Base-by-base conservation (phyloP, 2,888 invertebrate genomes). In the Hoplodrina ambigua region DNA sequence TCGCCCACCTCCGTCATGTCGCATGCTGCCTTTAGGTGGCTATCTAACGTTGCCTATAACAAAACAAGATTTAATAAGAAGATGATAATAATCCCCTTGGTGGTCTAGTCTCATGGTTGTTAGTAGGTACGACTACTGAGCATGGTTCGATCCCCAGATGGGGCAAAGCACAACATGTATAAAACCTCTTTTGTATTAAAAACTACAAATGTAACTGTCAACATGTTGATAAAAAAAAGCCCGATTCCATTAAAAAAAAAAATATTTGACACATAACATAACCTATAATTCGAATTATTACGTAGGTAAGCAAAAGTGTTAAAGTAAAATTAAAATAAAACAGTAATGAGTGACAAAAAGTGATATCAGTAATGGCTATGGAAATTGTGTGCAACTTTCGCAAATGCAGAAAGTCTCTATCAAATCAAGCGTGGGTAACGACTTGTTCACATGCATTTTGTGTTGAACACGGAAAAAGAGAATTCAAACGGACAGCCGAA, bases 1-100 rank as follows among this genome's bases (percentile, higher is more conserved):
- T 99, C 99, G 7, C 99, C 99, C 69, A 98, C 97, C 92, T 99
- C 99, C 2, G 97, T 97, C 98, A 98, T 98, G 83, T 98, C 98
- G 74, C 97, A 97, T 57, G 98, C 97, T 61, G 96, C 96, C 95
- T 98, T 98, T 85, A 98, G 94, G 93, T 98, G 98, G 63, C 96
- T 96, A 92, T 98, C 98, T 93, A 98, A 97, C 90, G 97, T 97
- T 65, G 96, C 96, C 97, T 97, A 64, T 2, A 75, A 69, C 19
- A 68, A 69, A 54, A 10, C 67, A 62, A 33, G 15, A 11, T 37
- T 8, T 13, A 37, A 46, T 30, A 13, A 41, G 2, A 41, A 13
- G 17, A 11, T 46, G 6, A 15, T 17, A 46, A 15, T 15, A 15
- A 46, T 5, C 3, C 17, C 15, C 17, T 46, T 4, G 15, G 46